Conservation (phyloP, 2,113 vertebrate genomes). For the Notiomystis cincta region DNA sequence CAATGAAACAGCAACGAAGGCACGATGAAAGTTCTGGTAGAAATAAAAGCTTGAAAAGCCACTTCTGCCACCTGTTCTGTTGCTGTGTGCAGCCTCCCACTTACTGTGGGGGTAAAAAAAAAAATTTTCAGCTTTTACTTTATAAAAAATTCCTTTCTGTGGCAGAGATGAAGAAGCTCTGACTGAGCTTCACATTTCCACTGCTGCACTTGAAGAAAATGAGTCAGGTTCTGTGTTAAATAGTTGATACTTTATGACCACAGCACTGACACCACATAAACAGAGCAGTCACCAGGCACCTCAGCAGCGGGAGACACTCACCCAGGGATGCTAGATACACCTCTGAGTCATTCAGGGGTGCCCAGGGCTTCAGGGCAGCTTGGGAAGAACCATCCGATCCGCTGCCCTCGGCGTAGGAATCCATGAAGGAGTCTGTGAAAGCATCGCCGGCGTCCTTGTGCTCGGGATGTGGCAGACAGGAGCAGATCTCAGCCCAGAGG, state of each 20-base stretch:
- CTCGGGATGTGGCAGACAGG: slow-evolving; percentile 72
- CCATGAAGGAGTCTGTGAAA: slow-evolving; percentile 87
- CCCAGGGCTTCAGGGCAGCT: slow-evolving; percentile 75
- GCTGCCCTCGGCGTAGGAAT: neutral
- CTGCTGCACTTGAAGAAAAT: neutral
- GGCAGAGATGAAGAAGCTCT: neutral
- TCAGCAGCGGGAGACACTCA: slow-evolving; percentile 46
- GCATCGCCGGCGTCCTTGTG: slow-evolving; percentile 43
- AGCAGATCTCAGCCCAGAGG: slow-evolving; percentile 91
- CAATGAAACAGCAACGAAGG: neutral
- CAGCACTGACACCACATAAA: rapidly evolving
- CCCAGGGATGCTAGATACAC: slow-evolving; percentile 91
- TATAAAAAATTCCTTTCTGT: neutral
- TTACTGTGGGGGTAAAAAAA: rapidly evolving
- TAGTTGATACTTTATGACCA: neutral
- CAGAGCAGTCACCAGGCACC: neutral
- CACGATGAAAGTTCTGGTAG: neutral
- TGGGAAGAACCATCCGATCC: neutral
- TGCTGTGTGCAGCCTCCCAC: neutral
- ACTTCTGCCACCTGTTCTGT: neutral
- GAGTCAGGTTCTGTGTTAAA: neutral
- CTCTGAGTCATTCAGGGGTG: slow-evolving; percentile 90
- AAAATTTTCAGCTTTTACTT: neutral
- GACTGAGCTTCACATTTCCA: neutral
- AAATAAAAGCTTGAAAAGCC: neutral